Evolutionary conservation across 2,797 vertebrate species (phyloP), one percentile per base, ranked within the genome.

Genomic region (Hippoglossus hippoglossus): DNA sequence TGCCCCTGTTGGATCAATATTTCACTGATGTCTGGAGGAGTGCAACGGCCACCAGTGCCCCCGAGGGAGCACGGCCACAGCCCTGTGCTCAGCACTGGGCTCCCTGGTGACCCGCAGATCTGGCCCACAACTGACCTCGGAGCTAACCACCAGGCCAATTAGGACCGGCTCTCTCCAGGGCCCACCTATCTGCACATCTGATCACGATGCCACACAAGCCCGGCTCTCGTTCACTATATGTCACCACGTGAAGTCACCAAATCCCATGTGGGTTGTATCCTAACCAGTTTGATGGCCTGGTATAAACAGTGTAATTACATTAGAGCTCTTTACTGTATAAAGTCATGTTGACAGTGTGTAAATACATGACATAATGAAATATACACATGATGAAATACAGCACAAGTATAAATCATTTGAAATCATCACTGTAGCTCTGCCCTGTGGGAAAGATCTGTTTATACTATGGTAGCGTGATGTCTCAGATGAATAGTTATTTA

Each of bases 61-160:
- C 63, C 67, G 19, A 26, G 78, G 78, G 77, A 83, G 68, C 56
- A 54, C 24, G 69, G 56, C 75, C 65, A 68, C 76, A 76, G 28
- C 28, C 66, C 65, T 75, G 47, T 49, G 58, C 60, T 83, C 75
- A 78, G 76, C 58, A 61, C 63, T 19, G 26, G 66, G 64, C 50
- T 71, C 73, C 70, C 56, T 60, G 67, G 51, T 85, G 85, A 84
- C 87, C 82, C 55, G 25, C 11, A 68, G 80, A 80, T 63, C 52
- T 80, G 72, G 82, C 86, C 85, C 67, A 67, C 80, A 61, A 66
- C 76, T 88, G 88, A 93, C 83, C 89, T 79, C 49, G 47, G 50
- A n/a, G 78, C 77, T 82, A 87, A 90, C 83, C 84, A 82, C 78
- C 72, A 77, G 56, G 71, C 84, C 87, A 92, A 91, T 93, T 93